Evolutionary conservation across 2,888 invertebrate genomes (phyloP).

Genomic region (Archips xylosteana): DNA sequence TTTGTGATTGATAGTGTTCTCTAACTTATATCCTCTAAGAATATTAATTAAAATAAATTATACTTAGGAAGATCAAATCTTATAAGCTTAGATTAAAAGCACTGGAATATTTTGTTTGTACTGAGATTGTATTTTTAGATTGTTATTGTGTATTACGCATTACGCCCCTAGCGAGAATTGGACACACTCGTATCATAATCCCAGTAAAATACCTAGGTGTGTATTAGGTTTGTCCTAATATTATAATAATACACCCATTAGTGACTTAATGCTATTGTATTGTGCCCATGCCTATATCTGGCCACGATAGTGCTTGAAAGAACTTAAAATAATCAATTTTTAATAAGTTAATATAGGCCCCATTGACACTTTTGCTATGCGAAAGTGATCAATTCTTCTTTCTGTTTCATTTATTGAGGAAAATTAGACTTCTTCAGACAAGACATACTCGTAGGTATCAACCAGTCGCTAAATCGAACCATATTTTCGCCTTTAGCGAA

Average conservation of each 20-base stretch:
- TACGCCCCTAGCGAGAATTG: not conserved
- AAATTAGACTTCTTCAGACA: constrained; percentile 3
- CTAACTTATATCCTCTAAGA: too few species aligned
- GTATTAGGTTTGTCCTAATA: not conserved
- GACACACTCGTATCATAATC: not conserved
- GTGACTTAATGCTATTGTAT: not conserved
- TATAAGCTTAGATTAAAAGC: too few species aligned
- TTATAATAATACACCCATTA: not conserved
- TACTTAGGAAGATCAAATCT: too few species aligned
- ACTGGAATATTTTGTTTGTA: not conserved
- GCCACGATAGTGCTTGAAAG: too few species aligned
- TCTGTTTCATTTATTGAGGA: not conserved
- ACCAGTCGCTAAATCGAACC: not conserved
- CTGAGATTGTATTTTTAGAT: not conserved
- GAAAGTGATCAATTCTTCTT: not conserved
- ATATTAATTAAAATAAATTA: too few species aligned
- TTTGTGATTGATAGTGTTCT: too few species aligned
- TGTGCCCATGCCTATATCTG: not conserved
- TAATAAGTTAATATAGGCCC: too few species aligned
- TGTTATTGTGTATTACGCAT: not conserved
- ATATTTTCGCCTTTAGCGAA: not conserved
- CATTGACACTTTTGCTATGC: not conserved
- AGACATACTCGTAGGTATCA: not conserved
- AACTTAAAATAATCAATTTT: too few species aligned
- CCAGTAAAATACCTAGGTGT: not conserved